Percentiles rank a stretch among this genome's conserved stretches.
Evolutionary conservation across 2,797 vertebrate genomes (phyloP).

Genomic region (Thalassophryne amazonica): DNA sequence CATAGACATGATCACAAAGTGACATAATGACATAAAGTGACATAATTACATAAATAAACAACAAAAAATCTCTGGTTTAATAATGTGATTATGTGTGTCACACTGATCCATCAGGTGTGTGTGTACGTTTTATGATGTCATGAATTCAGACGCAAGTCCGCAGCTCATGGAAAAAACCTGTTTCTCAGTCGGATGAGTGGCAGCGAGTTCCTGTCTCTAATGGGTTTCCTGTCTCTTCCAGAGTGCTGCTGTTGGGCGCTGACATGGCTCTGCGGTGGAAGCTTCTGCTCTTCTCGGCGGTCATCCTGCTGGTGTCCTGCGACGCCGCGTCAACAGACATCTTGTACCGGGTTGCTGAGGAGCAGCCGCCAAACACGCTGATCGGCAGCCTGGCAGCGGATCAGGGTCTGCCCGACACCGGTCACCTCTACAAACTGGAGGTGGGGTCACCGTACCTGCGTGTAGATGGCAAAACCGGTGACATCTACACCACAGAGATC

Average conservation of each 20-base stretch:
- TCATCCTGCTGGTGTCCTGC: conserved; percentile 42
- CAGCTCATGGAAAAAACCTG: no score
- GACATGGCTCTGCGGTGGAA: conserved; percentile 62
- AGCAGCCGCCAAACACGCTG: conserved; percentile 92
- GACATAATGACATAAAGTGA: no score
- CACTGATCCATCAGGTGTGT: no score
- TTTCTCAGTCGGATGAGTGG: not conserved
- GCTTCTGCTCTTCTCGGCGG: conserved; percentile 36
- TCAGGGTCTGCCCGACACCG: conserved; percentile 88
- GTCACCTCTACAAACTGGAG: conserved; percentile 96
- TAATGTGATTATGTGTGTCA: no score
- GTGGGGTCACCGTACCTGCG: conserved; percentile 90
- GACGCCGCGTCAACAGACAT: conserved; percentile 55
- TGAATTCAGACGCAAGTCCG: no score
- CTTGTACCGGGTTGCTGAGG: conserved; percentile 87
- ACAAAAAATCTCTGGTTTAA: no score
- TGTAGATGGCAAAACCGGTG: conserved; percentile 93
- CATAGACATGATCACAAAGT: no score
- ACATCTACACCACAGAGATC: conserved; percentile 95
- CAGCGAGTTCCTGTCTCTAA: not conserved
- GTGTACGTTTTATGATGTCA: no score
- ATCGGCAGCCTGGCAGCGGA: conserved; percentile 93
- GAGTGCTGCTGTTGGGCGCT: conserved; percentile 41
- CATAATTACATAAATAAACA: no score
- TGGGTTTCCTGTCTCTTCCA: conserved; percentile 41